Percentiles rank a stretch among this genome's conserved stretches.
These are phyloP conservation scores for Mesocricetus auratus DNA, from an alignment of 2,113 vertebrate genomes.

Conservation along the genomic window DNA sequence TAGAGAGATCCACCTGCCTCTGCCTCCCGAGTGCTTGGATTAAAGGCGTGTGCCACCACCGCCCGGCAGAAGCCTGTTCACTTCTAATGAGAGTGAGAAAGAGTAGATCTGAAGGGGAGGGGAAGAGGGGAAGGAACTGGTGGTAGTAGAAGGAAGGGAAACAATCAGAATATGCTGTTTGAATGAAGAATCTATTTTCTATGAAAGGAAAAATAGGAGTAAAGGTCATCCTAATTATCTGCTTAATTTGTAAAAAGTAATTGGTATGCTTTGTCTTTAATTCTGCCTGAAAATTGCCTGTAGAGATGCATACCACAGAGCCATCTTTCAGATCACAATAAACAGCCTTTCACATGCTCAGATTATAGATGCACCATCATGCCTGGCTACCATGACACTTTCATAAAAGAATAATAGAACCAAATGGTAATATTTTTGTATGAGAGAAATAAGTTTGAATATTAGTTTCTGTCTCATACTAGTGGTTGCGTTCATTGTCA, in stretches of 20 bases:
- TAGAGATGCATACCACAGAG: neutral
- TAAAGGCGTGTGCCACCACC: no score
- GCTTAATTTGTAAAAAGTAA: constrained; percentile 27
- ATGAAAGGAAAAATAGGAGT: neutral
- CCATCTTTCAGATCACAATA: constrained; percentile 4
- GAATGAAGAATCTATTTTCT: neutral
- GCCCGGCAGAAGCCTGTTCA: no score
- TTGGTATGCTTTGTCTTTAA: constrained; percentile 23
- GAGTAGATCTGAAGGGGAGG: neutral
- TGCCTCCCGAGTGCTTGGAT: no score
- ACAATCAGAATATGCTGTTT: neutral
- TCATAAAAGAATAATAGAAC: neutral
- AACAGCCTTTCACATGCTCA: neutral
- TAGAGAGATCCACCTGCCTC: no score
- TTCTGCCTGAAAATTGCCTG: constrained; percentile 14
- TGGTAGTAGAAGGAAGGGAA: neutral
- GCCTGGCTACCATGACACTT: neutral
- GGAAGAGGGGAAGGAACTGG: neutral
- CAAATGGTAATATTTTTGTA: constrained; percentile 18
- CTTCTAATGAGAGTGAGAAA: neutral
- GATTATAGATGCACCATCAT: neutral
- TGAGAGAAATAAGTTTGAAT: neutral
- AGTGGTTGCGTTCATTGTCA: constrained; percentile 43
- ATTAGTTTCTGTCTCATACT: constrained; percentile 20
- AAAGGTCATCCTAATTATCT: constrained; percentile 24